Base-by-base conservation (phyloP, 2,888 invertebrate species). In the Brassicogethes aeneus region DNA sequence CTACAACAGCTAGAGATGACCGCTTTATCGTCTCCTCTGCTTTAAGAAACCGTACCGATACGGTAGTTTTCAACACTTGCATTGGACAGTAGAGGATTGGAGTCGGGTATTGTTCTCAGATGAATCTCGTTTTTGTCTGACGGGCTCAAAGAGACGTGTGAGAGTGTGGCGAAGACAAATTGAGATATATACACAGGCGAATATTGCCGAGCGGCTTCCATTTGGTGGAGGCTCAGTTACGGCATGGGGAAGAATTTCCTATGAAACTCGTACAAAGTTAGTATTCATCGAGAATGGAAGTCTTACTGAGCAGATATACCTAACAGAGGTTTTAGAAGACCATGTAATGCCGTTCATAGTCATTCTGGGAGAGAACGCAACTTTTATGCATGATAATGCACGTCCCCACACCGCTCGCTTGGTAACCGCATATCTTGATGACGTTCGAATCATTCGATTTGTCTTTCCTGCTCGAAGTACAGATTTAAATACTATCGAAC, bases 111-210 rank as follows among this genome's bases (percentile, higher is more conserved):
- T 42, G 34, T 42, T 40, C 29, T 40, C 32, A 31, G 34, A 43
- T 40, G 40, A 43, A 43, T 36, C 39, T n/a, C 15, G 31, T 23
- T 39, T 41, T 37, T 41, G 39, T 42, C 33, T 37, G 14, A 40
- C 35, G 17, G 40, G 40, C 34, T 40, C 36, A 13, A 29, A 36
- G 15, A 39, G 33, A 39, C 39, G 33, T 34, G 39, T 39, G 10
- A 34, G 39, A 39, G 33, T 39, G 13, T 16, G 23, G 40, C 35
- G 29, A 15, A 15, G 35, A 15, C 35, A 3, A 35, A 16, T 13
- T 16, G 35, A 37, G 29, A 37, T 17, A 37, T 37, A 23, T 23
- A 13, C 37, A 13, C 37, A 13, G 37, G 35, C 10, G n/a, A 14
- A 15, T 35, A 16, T 35, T 35, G 15, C n/a, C 15, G 35, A 35